A percentile compares a stretch with the other conserved stretches of the same genome.
These are phyloP conservation scores for Catagonus wagneri DNA, from an alignment of 2,113 vertebrate genomes.

Conservation along the genomic window DNA sequence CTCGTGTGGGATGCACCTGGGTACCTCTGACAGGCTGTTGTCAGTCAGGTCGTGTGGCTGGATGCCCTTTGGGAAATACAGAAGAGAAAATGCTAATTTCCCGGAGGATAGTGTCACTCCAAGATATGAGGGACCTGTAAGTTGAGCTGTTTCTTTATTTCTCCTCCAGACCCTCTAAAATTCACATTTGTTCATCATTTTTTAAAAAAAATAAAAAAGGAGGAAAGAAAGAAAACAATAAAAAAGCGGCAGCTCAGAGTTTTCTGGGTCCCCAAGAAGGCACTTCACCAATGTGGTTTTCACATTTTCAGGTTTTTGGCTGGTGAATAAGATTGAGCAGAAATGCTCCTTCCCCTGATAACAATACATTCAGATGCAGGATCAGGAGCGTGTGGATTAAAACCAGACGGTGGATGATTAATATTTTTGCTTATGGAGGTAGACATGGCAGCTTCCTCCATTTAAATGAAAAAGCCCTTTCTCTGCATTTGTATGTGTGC, in stretches of 20 bases:
- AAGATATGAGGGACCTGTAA: conserved; percentile 86
- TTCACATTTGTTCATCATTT: conserved; percentile 86
- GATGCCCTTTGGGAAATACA: conserved; percentile 72
- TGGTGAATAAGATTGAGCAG: conserved; percentile 89
- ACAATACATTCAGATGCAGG: conserved; percentile 90
- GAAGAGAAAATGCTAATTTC: conserved; percentile 87
- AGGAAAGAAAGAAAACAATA: conserved; percentile 77
- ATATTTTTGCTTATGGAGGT: conserved; percentile 89
- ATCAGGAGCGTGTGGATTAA: conserved; percentile 90
- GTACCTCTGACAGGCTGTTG: conserved; percentile 69
- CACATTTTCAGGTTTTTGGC: conserved; percentile 90
- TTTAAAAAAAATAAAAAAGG: conserved; percentile 38
- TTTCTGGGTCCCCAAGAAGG: conserved; percentile 88
- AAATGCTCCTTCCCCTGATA: conserved; percentile 90
- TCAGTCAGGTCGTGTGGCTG: conserved; percentile 69
- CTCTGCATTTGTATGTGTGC: conserved; percentile 67
- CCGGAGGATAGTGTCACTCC: conserved; percentile 85
- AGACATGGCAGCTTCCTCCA: conserved; percentile 89
- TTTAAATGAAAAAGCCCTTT: conserved; percentile 84
- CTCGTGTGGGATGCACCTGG: conserved; percentile 67
- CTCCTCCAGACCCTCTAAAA: conserved; percentile 81
- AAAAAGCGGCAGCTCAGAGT: conserved; percentile 83
- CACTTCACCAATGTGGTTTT: conserved; percentile 90
- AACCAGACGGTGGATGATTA: conserved; percentile 91
- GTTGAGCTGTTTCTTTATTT: conserved; percentile 79